phyloP scores from a whole-genome alignment of 2,888 invertebrate species.

The Leucoptera coffeella region DNA sequence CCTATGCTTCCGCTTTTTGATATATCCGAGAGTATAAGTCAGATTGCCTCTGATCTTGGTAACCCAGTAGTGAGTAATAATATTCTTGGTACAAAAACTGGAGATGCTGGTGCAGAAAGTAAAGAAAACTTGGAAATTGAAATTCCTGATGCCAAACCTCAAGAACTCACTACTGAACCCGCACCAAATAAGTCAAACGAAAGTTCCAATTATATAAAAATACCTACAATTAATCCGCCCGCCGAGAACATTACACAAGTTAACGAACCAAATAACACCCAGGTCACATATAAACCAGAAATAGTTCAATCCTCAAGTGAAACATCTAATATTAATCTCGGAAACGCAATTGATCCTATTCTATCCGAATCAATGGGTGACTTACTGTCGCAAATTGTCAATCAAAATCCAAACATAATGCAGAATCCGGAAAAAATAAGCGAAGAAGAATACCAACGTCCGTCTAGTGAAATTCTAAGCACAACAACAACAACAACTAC shows the following conservation, averaged over 20 bases:
- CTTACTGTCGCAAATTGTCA: slow-evolving; percentile 40
- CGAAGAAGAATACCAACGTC: slow-evolving; percentile 1
- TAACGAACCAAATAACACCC: slow-evolving; percentile 6
- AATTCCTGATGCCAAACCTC: slow-evolving; percentile 19
- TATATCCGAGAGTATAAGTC: slow-evolving; percentile 41
- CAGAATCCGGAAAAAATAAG: slow-evolving; percentile 4
- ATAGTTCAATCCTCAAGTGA: slow-evolving; percentile 9
- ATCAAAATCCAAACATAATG: slow-evolving; percentile 15
- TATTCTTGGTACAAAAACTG: slow-evolving; percentile 18
- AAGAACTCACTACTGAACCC: slow-evolving; percentile 9
- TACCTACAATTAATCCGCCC: slow-evolving; percentile 30
- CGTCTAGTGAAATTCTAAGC: background rate
- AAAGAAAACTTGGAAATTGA: slow-evolving; percentile 37
- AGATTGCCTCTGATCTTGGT: slow-evolving; percentile 43
- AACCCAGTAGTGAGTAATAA: too few species aligned
- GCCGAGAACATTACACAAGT: slow-evolving; percentile 6
- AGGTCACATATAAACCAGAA: background rate
- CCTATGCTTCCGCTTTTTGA: slow-evolving; percentile 26
- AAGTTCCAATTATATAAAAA: slow-evolving; percentile 26
- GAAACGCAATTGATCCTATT: slow-evolving; percentile 27
- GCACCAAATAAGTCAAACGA: slow-evolving; percentile 7
- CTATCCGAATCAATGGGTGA: slow-evolving; percentile 42
- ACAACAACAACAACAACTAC: background rate
- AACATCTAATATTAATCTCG: slow-evolving; percentile 8
- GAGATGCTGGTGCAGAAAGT: slow-evolving; percentile 23